Conservation (phyloP, 2,888 invertebrate genomes). For the Polyommatus icarus region DNA sequence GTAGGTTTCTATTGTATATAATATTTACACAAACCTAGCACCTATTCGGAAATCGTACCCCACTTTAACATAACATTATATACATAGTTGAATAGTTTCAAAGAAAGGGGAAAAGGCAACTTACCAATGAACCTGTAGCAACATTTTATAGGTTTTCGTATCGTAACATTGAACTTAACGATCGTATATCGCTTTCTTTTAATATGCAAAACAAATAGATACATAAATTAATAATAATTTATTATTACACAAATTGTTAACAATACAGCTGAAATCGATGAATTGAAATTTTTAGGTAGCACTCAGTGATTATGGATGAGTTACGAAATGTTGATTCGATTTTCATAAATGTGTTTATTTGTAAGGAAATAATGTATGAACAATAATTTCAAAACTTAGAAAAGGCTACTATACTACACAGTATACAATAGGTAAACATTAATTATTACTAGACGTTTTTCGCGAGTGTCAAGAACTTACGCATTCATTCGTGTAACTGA, state of each 20-base stretch:
- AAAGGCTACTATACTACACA: too few species aligned
- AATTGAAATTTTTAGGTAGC: not conserved
- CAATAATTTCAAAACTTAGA: too few species aligned
- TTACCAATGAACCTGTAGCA: not conserved
- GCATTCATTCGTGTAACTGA: too few species aligned
- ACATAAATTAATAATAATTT: constrained; percentile 4
- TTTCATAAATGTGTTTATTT: not conserved
- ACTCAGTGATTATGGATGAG: not conserved
- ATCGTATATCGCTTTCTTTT: not conserved
- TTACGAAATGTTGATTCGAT: not conserved
- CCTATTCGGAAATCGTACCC: not conserved
- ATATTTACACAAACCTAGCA: not conserved
- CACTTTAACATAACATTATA: not conserved
- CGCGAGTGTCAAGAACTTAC: too few species aligned
- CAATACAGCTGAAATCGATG: not conserved
- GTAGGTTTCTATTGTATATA: not conserved
- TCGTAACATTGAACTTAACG: not conserved
- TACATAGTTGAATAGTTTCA: not conserved
- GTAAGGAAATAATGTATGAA: not conserved
- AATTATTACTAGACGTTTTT: too few species aligned
- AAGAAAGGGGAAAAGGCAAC: not conserved
- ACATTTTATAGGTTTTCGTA: constrained; percentile 1
- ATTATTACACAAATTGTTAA: not conserved
- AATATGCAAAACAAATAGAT: constrained; percentile 14
- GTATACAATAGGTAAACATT: too few species aligned